Evolutionary conservation across 2,888 invertebrate species (phyloP).

Genomic region (Cyclophora punctaria): DNA sequence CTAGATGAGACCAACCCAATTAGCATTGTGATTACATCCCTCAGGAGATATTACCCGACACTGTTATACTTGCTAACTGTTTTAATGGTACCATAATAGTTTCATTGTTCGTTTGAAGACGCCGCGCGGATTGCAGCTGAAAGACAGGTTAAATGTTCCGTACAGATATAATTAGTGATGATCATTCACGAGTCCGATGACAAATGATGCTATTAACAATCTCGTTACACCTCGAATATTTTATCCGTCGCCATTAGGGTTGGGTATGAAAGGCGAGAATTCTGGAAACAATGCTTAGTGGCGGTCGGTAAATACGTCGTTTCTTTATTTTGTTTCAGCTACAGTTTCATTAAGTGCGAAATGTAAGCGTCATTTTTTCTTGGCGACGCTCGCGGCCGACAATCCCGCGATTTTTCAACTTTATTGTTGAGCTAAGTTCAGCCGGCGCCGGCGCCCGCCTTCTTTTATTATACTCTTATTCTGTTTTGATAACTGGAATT

Average conservation of each 20-base stretch:
- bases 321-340: constrained; percentile 66
- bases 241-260: constrained; percentile 47
- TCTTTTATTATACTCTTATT: no score
- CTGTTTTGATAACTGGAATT: no score
- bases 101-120: constrained; percentile 1
- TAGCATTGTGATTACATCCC: constrained; percentile 18
- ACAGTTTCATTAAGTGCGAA: constrained; percentile 74
- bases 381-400: constrained; percentile 52
- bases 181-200: constrained; percentile 16
- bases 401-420: constrained; percentile 69
- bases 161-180: constrained; percentile 4
- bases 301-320: constrained; percentile 53
- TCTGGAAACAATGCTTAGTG: constrained; percentile 57
- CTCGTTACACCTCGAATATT: constrained; percentile 38
- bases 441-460: neutral
- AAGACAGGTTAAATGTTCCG: neutral
- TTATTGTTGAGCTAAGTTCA: constrained; percentile 60
- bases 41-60: constrained; percentile 9
- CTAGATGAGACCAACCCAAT: constrained; percentile 23
- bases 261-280: constrained; percentile 40
- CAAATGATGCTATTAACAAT: constrained; percentile 25
- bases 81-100: neutral
- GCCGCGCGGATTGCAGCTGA: constrained; percentile 6
- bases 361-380: constrained; percentile 63
- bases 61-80: neutral